Percentiles rank a stretch among this genome's conserved stretches.
Evolutionary conservation across 2,113 vertebrate species (phyloP).

Genomic region (Rhinichthys klamathensis): DNA sequence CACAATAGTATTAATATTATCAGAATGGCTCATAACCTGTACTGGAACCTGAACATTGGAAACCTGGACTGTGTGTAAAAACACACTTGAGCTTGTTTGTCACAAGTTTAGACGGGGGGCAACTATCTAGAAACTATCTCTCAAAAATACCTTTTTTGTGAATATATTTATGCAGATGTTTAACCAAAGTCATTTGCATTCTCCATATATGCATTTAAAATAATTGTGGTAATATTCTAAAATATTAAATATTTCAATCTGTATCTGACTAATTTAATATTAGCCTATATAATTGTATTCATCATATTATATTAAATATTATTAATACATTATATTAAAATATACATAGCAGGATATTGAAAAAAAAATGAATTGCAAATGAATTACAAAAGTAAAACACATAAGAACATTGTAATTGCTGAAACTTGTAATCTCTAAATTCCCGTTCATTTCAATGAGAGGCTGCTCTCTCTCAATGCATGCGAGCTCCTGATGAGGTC

Average conservation of each 20-base stretch:
- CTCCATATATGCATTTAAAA: background rate
- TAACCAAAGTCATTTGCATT: background rate
- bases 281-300: background rate
- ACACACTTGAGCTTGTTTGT: background rate
- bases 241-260: background rate
- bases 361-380: background rate
- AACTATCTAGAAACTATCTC: background rate
- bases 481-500: conserved; percentile 56
- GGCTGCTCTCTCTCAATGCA: background rate
- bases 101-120: background rate
- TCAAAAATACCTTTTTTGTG: background rate
- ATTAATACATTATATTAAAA: background rate
- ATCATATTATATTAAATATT: background rate
- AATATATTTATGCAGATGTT: background rate
- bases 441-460: background rate
- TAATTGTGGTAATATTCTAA: background rate
- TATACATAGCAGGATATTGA: too few species aligned
- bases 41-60: background rate
- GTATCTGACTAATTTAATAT: background rate
- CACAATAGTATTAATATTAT: background rate
- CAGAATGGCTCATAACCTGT: too few species aligned
- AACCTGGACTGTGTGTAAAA: background rate
- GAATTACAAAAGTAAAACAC: background rate
- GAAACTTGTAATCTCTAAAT: background rate
- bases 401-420: background rate